These are phyloP conservation scores for Trachurus trachurus DNA, from an alignment of 2,797 vertebrate species.

Conservation along the genomic window DNA sequence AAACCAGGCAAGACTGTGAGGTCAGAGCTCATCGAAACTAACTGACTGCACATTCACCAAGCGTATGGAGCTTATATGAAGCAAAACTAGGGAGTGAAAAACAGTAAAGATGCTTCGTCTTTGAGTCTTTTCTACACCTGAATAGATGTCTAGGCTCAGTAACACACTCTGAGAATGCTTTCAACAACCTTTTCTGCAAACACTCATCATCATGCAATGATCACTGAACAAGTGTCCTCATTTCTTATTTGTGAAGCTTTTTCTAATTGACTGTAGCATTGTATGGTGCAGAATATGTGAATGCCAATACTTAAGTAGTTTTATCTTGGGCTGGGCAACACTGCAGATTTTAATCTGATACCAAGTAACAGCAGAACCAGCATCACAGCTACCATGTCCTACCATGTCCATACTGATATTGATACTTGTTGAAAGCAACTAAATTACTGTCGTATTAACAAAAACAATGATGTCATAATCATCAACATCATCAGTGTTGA, in stretches of 20 bases:
- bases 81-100: neutral
- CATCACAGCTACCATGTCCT: neutral
- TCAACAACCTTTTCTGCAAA: slow-evolving; percentile 3
- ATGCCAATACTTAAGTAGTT: neutral
- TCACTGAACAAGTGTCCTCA: slow-evolving; percentile 4
- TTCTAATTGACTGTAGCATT: slow-evolving; percentile 13
- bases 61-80: neutral
- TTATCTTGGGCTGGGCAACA: neutral
- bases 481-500: neutral
- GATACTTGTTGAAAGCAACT: neutral
- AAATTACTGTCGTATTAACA: neutral
- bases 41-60: slow-evolving; percentile 5
- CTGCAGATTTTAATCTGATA: neutral
- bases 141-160: neutral
- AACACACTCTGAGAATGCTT: neutral
- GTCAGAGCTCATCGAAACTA: slow-evolving; percentile 3
- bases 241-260: slow-evolving; percentile 33
- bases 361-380: neutral
- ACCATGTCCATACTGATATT: no score
- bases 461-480: neutral
- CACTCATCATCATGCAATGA: no score
- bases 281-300: neutral
- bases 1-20: slow-evolving; percentile 7
- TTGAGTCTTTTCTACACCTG: neutral
- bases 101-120: neutral